These are phyloP conservation scores for Prostheceraeus crozeri DNA, from an alignment of 2,888 invertebrate genomes.

Conservation along the genomic window DNA sequence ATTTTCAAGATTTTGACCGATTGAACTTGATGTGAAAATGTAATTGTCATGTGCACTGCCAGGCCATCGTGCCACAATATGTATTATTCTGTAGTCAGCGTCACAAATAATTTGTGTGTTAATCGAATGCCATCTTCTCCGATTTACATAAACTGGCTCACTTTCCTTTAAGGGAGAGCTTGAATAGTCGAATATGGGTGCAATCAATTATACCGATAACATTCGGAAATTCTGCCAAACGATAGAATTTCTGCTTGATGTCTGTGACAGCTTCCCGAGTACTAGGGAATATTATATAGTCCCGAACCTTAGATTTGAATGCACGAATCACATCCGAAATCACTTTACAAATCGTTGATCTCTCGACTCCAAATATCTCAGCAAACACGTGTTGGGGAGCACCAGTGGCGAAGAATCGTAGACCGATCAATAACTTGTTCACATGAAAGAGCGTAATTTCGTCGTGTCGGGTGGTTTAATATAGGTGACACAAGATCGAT, in stretches of 20 bases:
- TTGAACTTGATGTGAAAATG: not conserved
- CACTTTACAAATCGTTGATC: too few relatives aligned
- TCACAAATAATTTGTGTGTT: constrained; percentile 19
- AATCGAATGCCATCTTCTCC: constrained; percentile 9
- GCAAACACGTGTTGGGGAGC: too few relatives aligned
- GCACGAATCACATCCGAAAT: not conserved
- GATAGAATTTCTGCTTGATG: constrained; percentile 5
- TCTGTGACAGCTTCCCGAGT: not conserved
- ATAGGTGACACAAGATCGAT: constrained; percentile 13
- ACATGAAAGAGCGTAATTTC: not conserved
- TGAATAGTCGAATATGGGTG: constrained; percentile 14
- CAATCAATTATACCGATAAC: not conserved
- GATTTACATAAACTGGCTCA: constrained; percentile 14
- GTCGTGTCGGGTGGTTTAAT: constrained; percentile 12
- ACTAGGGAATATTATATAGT: not conserved
- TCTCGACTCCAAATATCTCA: too few relatives aligned
- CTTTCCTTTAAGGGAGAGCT: constrained; percentile 6
- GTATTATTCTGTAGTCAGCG: constrained; percentile 2
- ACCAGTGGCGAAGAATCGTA: too few relatives aligned
- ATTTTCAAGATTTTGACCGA: constrained; percentile 11
- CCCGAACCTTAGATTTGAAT: constrained; percentile 3
- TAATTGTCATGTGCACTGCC: constrained; percentile 12
- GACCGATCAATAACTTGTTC: constrained; percentile 10
- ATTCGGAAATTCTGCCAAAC: not conserved
- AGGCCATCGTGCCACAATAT: constrained; percentile 16